phyloP scores from a whole-genome alignment of 2,888 invertebrate species.

The Anoplius nigerrimus region DNA sequence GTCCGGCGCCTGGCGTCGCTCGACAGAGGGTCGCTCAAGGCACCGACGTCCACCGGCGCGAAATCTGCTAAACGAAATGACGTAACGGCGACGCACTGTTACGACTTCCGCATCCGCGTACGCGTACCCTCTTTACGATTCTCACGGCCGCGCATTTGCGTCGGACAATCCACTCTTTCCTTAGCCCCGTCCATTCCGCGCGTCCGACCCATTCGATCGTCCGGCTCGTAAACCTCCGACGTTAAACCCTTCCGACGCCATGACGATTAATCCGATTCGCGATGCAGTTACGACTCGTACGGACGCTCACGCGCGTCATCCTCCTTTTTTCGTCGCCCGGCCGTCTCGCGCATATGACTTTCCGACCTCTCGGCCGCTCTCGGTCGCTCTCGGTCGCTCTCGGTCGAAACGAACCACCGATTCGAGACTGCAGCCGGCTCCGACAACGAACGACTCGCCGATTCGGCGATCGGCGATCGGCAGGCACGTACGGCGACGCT shows the following conservation, averaged over 20 bases:
- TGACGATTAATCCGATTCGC: constrained; percentile 32
- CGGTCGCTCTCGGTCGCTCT: background rate
- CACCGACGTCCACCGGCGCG: too few species aligned
- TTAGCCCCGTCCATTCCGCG: constrained; percentile 20
- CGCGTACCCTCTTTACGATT: background rate
- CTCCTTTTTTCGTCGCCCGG: background rate
- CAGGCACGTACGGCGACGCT: background rate
- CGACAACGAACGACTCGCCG: constrained; percentile 8
- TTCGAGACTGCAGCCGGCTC: constrained; percentile 19
- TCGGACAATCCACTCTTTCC: background rate
- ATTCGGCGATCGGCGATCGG: background rate
- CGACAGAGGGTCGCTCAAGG: too few species aligned
- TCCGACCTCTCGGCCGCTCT: background rate
- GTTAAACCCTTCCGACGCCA: constrained; percentile 23
- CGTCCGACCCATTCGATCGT: background rate
- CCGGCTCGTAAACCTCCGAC: constrained; percentile 29
- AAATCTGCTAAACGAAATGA: constrained; percentile 27
- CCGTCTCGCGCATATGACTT: too few species aligned
- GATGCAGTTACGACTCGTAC: constrained; percentile 10
- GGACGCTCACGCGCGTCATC: background rate
- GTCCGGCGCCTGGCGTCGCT: too few species aligned
- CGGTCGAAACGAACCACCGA: constrained; percentile 7
- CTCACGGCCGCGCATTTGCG: background rate
- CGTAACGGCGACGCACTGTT: constrained; percentile 21
- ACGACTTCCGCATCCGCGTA: constrained; percentile 5